These are phyloP conservation scores for Platanista minor DNA, from an alignment of 2,113 vertebrate genomes.

Conservation along the genomic window DNA sequence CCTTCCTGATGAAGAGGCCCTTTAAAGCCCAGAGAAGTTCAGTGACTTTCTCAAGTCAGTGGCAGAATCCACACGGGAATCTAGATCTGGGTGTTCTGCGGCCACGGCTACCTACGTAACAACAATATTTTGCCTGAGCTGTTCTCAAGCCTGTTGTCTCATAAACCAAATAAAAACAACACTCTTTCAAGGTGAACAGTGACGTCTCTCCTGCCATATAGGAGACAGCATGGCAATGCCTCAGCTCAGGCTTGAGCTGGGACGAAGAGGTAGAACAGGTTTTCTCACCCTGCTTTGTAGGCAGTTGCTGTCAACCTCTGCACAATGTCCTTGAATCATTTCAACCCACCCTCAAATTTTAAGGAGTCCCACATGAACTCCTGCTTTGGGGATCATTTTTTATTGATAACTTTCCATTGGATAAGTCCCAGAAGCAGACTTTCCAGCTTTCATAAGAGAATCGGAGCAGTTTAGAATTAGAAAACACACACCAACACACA, in stretches of 20 bases:
- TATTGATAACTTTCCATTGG: neutral
- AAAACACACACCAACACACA: neutral
- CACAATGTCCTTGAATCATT: neutral
- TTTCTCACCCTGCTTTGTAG: neutral
- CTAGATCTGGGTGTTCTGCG: neutral
- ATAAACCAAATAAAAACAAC: neutral
- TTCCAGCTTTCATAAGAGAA: neutral
- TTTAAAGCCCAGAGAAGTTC: neutral
- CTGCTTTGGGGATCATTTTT: neutral
- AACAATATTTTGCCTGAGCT: neutral
- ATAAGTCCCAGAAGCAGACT: neutral
- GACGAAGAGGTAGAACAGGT: neutral
- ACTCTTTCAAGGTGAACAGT: neutral
- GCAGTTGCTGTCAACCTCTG: neutral
- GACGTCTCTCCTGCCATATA: neutral
- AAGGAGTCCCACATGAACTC: neutral
- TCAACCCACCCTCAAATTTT: neutral
- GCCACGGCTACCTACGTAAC: neutral
- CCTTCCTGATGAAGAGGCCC: neutral
- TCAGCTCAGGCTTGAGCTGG: neutral
- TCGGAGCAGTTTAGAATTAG: neutral
- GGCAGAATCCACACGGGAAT: neutral
- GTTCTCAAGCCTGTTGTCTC: neutral
- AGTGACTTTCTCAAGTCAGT: neutral
- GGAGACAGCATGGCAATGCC: accelerated